These are phyloP conservation scores for Diarsia rubi DNA, from an alignment of 2,888 invertebrate species.

Conservation along the genomic window DNA sequence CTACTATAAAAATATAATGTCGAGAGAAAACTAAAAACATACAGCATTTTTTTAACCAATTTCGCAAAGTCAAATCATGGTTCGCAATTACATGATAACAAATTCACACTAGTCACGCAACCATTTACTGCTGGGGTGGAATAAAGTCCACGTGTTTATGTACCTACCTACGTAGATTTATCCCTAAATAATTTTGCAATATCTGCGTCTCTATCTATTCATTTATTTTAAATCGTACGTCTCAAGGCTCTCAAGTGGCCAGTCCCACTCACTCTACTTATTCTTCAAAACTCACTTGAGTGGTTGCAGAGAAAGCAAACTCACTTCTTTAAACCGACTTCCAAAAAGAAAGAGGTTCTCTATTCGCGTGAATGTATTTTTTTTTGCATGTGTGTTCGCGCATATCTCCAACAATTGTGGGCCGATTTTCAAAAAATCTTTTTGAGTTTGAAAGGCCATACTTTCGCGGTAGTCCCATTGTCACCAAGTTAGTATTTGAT, in stretches of 20 bases:
- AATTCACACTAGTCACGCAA: slow-evolving; percentile 6
- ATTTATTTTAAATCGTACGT: not conserved
- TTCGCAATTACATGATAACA: not conserved
- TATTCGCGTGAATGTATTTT: no score
- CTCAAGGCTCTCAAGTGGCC: not conserved
- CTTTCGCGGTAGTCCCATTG: no score
- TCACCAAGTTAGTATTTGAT: no score
- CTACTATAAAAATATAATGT: not conserved
- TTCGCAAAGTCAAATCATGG: slow-evolving; percentile 3
- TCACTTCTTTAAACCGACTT: no score
- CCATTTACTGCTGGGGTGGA: not conserved
- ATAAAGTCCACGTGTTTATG: not conserved
- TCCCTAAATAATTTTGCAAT: not conserved
- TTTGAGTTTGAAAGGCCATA: no score
- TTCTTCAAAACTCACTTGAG: not conserved
- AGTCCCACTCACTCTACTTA: not conserved
- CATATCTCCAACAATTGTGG: no score
- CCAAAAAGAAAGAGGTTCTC: no score
- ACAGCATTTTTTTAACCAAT: not conserved
- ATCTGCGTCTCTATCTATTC: no score
- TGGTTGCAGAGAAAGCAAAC: not conserved
- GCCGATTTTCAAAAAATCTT: no score
- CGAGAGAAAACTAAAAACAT: not conserved
- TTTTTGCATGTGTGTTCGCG: no score
- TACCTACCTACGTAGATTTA: not conserved